These are phyloP conservation scores for Mythimna vitellina DNA, from an alignment of 2,888 invertebrate genomes.

Conservation along the genomic window DNA sequence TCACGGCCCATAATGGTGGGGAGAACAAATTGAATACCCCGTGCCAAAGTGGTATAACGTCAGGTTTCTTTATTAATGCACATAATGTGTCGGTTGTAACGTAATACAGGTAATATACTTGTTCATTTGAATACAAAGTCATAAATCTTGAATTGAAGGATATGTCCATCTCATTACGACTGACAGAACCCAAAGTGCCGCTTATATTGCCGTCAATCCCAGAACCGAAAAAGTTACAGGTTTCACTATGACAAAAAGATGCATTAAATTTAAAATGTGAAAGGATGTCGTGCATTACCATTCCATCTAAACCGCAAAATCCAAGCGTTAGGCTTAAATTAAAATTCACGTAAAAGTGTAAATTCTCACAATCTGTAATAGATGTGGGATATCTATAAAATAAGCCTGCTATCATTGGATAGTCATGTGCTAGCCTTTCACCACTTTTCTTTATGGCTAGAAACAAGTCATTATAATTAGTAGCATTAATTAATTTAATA, in stretches of 20 bases:
- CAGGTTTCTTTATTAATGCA: slow-evolving; percentile 67
- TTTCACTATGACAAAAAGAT: slow-evolving; percentile 50
- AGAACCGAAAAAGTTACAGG: slow-evolving; percentile 67
- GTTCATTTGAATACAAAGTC: slow-evolving; percentile 64
- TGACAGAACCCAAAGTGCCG: slow-evolving; percentile 72
- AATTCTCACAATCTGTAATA: slow-evolving; percentile 67
- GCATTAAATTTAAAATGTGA: slow-evolving; percentile 71
- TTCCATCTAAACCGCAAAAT: slow-evolving; percentile 76
- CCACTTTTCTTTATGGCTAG: slow-evolving; percentile 49
- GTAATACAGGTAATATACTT: slow-evolving; percentile 68
- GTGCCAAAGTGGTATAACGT: slow-evolving; percentile 73
- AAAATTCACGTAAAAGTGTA: slow-evolving; percentile 63
- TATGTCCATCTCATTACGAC: slow-evolving; percentile 70
- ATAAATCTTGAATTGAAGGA: slow-evolving; percentile 80
- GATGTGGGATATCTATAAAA: slow-evolving; percentile 78
- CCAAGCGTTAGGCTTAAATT: slow-evolving; percentile 60
- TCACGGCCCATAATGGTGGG: slow-evolving; percentile 45
- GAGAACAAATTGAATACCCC: slow-evolving; percentile 62
- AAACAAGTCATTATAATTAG: slow-evolving; percentile 47
- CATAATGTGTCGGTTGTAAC: slow-evolving; percentile 72
- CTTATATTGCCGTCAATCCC: slow-evolving; percentile 52
- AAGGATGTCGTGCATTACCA: slow-evolving; percentile 74
- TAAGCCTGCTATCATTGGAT: slow-evolving; percentile 71
- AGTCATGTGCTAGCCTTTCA: slow-evolving; percentile 63
- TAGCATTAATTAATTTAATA: slow-evolving; percentile 62